Percentiles rank a stretch among this genome's conserved stretches.
These are phyloP conservation scores for Mandrillus leucophaeus DNA, from an alignment of 2,113 vertebrate species.

Conservation along the genomic window DNA sequence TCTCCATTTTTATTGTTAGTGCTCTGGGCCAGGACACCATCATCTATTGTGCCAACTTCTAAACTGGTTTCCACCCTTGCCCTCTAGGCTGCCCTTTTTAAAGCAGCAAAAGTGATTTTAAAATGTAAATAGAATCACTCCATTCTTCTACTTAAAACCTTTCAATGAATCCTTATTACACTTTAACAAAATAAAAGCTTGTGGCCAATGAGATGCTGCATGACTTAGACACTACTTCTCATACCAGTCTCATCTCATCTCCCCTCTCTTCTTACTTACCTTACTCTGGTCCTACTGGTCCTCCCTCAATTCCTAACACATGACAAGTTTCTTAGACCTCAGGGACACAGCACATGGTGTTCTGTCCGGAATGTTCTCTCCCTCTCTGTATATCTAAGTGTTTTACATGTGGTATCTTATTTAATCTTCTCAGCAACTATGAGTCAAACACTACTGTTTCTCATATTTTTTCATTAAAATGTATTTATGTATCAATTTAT, in stretches of 20 bases:
- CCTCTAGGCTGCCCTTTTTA: not conserved
- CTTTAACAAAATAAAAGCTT: not conserved
- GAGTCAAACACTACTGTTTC: not conserved
- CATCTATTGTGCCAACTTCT: not conserved
- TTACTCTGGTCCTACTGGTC: not conserved
- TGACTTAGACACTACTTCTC: not conserved
- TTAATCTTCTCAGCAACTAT: not conserved
- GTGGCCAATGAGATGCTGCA: not conserved
- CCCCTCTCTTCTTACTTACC: not conserved
- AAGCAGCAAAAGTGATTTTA: not conserved
- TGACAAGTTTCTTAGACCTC: not conserved
- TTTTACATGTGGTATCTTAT: not conserved
- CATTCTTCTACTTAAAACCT: not conserved
- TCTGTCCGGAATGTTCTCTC: not conserved
- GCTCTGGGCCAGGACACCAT: not conserved
- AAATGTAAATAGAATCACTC: not conserved
- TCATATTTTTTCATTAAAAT: not conserved
- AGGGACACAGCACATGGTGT: too few relatives aligned
- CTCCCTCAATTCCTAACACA: not conserved
- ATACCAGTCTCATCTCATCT: not conserved
- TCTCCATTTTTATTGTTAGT: not conserved
- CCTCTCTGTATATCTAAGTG: not conserved
- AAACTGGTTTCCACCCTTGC: not conserved
- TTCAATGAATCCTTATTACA: not conserved
- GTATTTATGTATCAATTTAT: not conserved